phyloP scores from a whole-genome alignment of 2,113 vertebrate genomes.

The Hydrolagus affinis region DNA sequence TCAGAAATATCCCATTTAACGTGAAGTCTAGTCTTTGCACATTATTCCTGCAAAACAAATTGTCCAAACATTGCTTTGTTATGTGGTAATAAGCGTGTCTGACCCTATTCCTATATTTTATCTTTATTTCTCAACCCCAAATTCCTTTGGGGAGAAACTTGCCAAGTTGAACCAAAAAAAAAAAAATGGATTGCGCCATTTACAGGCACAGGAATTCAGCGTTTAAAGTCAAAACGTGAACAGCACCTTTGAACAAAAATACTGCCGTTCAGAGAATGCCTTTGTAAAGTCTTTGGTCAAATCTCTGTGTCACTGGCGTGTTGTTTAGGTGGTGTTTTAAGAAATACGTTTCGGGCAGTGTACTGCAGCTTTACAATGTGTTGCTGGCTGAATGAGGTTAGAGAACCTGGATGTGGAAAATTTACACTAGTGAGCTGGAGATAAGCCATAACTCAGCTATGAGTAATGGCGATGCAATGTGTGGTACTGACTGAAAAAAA shows the following conservation, averaged over 20 bases:
- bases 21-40: background rate
- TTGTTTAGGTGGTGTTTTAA: background rate
- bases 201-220: background rate
- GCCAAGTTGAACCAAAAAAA: background rate
- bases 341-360: background rate
- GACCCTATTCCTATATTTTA: background rate
- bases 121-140: background rate
- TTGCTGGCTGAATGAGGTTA: too few relatives aligned
- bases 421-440: background rate
- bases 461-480: conserved; percentile 14
- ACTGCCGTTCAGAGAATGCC: background rate
- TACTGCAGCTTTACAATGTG: background rate
- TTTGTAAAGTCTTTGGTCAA: background rate
- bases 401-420: background rate
- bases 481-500: background rate
- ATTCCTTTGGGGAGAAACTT: background rate
- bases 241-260: background rate
- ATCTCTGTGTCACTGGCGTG: background rate
- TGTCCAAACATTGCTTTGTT: background rate
- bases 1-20: background rate
- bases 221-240: background rate
- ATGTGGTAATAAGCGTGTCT: background rate
- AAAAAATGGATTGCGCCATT: background rate
- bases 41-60: background rate
- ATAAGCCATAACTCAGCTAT: background rate